Percentiles rank a stretch among this genome's conserved stretches.
Evolutionary conservation across 2,113 vertebrate genomes (phyloP).

Genomic region (Ascaphus truei): DNA sequence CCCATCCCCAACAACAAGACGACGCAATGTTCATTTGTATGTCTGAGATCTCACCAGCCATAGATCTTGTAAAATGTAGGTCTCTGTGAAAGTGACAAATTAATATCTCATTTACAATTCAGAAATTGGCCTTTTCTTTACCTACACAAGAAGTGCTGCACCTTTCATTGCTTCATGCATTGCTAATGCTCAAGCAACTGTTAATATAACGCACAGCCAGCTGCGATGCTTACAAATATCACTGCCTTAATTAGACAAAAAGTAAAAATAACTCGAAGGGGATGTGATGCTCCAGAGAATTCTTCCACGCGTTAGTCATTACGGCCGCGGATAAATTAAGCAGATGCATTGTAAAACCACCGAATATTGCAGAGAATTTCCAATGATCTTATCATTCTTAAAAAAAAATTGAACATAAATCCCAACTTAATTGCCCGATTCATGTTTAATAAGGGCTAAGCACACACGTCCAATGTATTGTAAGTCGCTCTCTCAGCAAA

Average conservation of each 20-base stretch:
- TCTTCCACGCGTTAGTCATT: slow-evolving; percentile 28
- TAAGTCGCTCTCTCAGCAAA: no score
- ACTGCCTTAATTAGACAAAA: slow-evolving; percentile 35
- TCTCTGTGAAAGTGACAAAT: no score
- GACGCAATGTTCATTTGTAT: no score
- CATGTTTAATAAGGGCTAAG: no score
- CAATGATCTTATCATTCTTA: no score
- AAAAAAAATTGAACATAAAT: no score
- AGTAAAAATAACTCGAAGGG: slow-evolving; percentile 29
- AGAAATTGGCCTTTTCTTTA: neutral
- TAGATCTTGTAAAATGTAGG: no score
- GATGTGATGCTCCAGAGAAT: slow-evolving; percentile 15
- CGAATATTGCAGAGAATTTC: neutral
- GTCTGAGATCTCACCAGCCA: no score
- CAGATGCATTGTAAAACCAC: slow-evolving; percentile 5
- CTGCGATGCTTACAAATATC: slow-evolving; percentile 25
- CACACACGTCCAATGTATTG: no score
- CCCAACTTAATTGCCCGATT: no score
- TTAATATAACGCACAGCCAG: slow-evolving; percentile 6
- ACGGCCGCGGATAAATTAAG: slow-evolving; percentile 6
- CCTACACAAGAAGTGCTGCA: neutral
- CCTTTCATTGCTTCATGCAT: neutral
- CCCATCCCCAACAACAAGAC: no score
- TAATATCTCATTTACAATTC: neutral
- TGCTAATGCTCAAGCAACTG: slow-evolving; percentile 9